Evolutionary conservation across 2,113 vertebrate genomes (phyloP).

Genomic region (Chaenocephalus aceratus): DNA sequence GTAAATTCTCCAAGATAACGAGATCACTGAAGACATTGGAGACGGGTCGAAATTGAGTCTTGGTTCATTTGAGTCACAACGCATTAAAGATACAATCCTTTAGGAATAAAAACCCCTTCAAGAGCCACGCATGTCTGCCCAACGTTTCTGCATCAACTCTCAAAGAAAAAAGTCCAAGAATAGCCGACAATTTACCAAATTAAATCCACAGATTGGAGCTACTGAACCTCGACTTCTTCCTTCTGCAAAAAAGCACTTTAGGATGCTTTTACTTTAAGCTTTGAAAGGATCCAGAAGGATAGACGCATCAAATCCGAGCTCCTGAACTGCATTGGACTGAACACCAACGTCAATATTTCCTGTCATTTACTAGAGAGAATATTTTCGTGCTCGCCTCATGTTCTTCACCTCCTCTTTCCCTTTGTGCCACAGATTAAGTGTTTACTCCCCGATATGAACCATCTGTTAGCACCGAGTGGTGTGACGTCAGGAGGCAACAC

Average conservation of each 20-base stretch:
- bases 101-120: not conserved
- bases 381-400: not conserved
- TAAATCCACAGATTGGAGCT: not conserved
- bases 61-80: not conserved
- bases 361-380: not conserved
- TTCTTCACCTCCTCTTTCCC: not conserved
- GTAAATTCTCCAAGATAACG: not conserved
- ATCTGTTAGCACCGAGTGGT: conserved; percentile 10
- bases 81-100: not conserved
- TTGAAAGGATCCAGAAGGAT: not conserved
- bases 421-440: not conserved
- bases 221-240: not conserved
- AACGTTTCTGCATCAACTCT: not conserved
- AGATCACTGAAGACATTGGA: not conserved
- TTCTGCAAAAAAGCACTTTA: too few species aligned
- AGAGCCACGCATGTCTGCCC: not conserved
- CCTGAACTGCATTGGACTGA: not conserved
- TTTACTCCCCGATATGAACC: conserved; percentile 1
- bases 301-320: not conserved
- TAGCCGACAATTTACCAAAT: too few species aligned
- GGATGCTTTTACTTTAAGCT: not conserved
- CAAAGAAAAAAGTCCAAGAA: not conserved
- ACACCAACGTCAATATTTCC: not conserved
- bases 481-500: conserved; percentile 26
- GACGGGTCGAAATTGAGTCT: not conserved